A percentile compares a stretch with the other conserved stretches of the same genome.
phyloP scores from a whole-genome alignment of 1,140 invertebrate genomes.

The Rhopalosiphum maidis region DNA sequence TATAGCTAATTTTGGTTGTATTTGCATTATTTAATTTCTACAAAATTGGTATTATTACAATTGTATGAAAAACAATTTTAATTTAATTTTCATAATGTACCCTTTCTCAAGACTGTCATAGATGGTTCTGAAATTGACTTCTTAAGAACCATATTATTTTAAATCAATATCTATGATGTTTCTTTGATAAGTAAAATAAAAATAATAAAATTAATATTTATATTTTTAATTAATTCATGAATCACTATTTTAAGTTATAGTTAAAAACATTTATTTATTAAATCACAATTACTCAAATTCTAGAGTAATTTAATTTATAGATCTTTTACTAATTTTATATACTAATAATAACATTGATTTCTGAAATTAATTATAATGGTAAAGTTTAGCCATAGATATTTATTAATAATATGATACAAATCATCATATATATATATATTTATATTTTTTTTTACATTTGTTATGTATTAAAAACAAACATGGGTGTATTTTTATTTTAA shows the following conservation, averaged over 20 bases:
- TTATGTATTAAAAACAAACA: slow-evolving; percentile 29
- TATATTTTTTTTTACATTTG: slow-evolving; percentile 44
- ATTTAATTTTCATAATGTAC: slow-evolving; percentile 1
- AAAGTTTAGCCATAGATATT: slow-evolving; percentile 23
- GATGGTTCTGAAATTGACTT: slow-evolving; percentile 21
- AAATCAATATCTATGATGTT: slow-evolving; percentile 31
- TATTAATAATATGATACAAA: slow-evolving; percentile 19
- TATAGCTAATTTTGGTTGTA: slow-evolving; percentile 31
- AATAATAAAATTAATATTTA: background rate
- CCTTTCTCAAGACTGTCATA: slow-evolving; percentile 52
- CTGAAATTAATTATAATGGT: slow-evolving; percentile 34
- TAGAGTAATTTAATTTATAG: slow-evolving; percentile 20
- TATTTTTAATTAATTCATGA: slow-evolving; percentile 44
- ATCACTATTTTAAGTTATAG: slow-evolving; percentile 47
- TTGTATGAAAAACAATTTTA: background rate
- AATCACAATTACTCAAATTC: background rate
- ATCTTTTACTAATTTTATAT: slow-evolving; percentile 52
- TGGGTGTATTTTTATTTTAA: slow-evolving; percentile 50
- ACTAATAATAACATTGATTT: slow-evolving; percentile 44
- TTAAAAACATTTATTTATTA: slow-evolving; percentile 28
- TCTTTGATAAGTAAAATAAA: slow-evolving; percentile 20
- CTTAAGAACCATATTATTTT: slow-evolving; percentile 54
- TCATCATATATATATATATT: slow-evolving; percentile 7
- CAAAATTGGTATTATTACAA: background rate
- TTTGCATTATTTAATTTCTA: slow-evolving; percentile 16